These are phyloP conservation scores for Athalia cordata DNA, from an alignment of 2,888 invertebrate species.

Conservation along the genomic window DNA sequence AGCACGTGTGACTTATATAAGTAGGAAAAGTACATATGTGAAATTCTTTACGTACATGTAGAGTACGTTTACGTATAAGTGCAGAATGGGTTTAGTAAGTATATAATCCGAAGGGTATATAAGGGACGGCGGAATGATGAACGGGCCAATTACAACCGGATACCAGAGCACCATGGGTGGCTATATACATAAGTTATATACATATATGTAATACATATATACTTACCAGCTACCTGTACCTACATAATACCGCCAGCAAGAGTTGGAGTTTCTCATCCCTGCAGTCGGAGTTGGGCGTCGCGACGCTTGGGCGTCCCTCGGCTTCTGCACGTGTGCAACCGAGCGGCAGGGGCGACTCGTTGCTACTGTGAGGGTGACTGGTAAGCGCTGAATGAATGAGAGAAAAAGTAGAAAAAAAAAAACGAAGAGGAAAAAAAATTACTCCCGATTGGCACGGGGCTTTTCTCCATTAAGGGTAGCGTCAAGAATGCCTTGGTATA, in stretches of 20 bases:
- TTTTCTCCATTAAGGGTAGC: slow-evolving; percentile 34
- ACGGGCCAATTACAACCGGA: slow-evolving; percentile 44
- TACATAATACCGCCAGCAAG: background rate
- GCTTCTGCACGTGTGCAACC: background rate
- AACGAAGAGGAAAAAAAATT: background rate
- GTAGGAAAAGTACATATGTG: no score
- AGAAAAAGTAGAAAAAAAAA: background rate
- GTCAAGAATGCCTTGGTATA: slow-evolving; percentile 6
- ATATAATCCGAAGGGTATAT: slow-evolving; percentile 37
- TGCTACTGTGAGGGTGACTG: background rate
- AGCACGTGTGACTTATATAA: no score
- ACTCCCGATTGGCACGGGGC: slow-evolving; percentile 16
- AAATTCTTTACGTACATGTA: no score
- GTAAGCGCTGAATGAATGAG: slow-evolving; percentile 31
- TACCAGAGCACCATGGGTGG: slow-evolving; percentile 5
- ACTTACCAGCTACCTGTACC: background rate
- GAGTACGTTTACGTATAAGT: background rate
- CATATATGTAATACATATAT: no score
- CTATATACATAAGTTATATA: no score
- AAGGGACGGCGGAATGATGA: slow-evolving; percentile 39
- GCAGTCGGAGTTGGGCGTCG: background rate
- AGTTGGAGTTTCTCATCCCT: background rate
- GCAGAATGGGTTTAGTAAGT: slow-evolving; percentile 5
- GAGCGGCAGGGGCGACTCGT: background rate
- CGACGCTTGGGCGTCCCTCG: background rate